These are phyloP conservation scores for Hofmannophila pseudospretella DNA, from an alignment of 2,888 invertebrate genomes.

Conservation along the genomic window DNA sequence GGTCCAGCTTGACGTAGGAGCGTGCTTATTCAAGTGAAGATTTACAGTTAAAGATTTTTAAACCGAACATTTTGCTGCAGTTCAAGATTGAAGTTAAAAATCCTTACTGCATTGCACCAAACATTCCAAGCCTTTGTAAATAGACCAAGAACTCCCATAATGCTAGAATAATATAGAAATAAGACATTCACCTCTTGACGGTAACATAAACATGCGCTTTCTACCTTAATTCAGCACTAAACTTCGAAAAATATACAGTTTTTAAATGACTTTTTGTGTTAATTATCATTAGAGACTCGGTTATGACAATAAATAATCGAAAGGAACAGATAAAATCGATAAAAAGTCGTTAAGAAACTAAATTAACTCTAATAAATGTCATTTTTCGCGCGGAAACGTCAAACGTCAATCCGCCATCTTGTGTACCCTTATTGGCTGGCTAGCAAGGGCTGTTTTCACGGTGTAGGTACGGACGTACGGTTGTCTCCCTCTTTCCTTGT, in stretches of 20 bases:
- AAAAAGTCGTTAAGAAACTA: constrained; percentile 41
- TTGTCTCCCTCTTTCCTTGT: constrained; percentile 51
- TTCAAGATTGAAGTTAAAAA: constrained; percentile 13
- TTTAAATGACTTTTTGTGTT: neutral
- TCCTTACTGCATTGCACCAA: constrained; percentile 46
- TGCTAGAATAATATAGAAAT: constrained; percentile 7
- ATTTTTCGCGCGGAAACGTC: constrained; percentile 71
- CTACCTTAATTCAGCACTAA: too few relatives aligned
- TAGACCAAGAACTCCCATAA: constrained; percentile 6
- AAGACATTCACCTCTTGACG: constrained; percentile 11
- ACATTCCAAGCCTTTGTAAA: constrained; percentile 13
- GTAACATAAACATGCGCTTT: constrained; percentile 1
- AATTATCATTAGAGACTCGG: neutral
- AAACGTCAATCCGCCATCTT: constrained; percentile 68
- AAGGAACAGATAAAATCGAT: constrained; percentile 61
- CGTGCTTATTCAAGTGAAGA: too few relatives aligned
- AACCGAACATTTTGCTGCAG: constrained; percentile 13
- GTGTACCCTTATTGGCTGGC: constrained; percentile 48
- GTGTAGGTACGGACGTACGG: constrained; percentile 34
- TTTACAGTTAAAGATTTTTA: neutral
- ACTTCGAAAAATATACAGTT: constrained; percentile 1
- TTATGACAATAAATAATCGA: constrained; percentile 15
- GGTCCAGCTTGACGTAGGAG: too few relatives aligned
- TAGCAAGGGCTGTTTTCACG: constrained; percentile 45
- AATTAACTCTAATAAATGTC: constrained; percentile 58